Base-by-base conservation (phyloP, 1,140 invertebrate genomes). In the Teleogryllus occipitalis region DNA sequence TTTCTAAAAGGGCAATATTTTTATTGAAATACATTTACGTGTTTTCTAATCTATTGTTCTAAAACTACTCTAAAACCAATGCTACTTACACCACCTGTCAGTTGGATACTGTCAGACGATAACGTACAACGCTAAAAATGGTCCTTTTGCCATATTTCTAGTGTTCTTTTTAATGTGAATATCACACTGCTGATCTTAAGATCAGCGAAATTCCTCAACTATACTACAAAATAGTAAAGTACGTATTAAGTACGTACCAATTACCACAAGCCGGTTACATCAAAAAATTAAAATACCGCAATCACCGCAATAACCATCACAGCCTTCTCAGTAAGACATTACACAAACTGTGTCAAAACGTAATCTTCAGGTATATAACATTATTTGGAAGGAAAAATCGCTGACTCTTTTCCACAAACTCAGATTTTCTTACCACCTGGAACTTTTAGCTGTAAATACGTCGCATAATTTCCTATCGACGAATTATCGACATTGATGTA, bases 81-180 rank as follows among this genome's bases (percentile, higher is more conserved):
- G 75, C 75, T 47, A 75, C 75, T 65, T 65, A 65, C 54, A 18
- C 7, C 54, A 65, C 54, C 54, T 65, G 54, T 65, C 54, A 75
- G 74, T 75, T 12, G 74, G 21, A 75, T 75, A 46, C 72, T 73
- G 54, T 65, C 54, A 65, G 54, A 65, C 54, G 54, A 75, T n/a
- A 14, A 47, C 6, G 46, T 14, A 47, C 75, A 75, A 75, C n/a
- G 8, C 75, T 75, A 75, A 39, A n/a, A 14, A 39, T n/a, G 75
- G 10, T 27, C 22, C 46, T 27, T 75, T 10, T 47, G 46, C 22
- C 46, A 75, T 75, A 47, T 75, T 21, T 27, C 22, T 47, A 75
- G 10, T 14, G 75, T 75, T 75, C 75, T 27, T 75, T 75, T 47
- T 12, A 75, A 14, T 14, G 10, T 14, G 54, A 65, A 3, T 18